Evolutionary conservation across 2,797 vertebrate species (phyloP).

Genomic region (Melanotaenia trifasciata): DNA sequence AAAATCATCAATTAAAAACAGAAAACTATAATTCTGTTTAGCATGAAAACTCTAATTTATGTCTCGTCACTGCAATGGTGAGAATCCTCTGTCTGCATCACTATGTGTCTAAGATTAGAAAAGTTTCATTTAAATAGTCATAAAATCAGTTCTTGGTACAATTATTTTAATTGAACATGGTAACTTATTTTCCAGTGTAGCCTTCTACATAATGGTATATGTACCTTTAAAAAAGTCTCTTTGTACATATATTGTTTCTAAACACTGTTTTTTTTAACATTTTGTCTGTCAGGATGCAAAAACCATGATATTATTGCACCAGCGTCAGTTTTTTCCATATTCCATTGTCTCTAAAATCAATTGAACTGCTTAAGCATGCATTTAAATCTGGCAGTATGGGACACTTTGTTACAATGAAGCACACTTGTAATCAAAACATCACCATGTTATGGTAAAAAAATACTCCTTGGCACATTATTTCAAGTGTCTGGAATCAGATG

Average conservation of each 20-base stretch:
- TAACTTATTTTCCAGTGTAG: background rate
- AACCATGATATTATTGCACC: background rate
- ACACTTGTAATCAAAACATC: background rate
- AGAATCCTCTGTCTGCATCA: background rate
- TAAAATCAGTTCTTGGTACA: background rate
- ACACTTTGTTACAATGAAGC: background rate
- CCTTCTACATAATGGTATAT: background rate
- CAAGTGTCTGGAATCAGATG: background rate
- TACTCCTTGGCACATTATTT: background rate
- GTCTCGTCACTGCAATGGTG: background rate
- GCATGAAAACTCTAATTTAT: background rate
- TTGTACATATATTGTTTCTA: background rate
- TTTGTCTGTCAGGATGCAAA: background rate
- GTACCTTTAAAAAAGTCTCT: background rate
- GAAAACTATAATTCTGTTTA: background rate
- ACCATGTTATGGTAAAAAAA: background rate
- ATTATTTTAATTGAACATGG: background rate
- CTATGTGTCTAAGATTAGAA: background rate
- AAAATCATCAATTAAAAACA: background rate
- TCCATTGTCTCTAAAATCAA: background rate
- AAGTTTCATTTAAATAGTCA: too few species aligned
- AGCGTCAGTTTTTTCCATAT: background rate
- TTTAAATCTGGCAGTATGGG: background rate
- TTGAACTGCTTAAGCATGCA: background rate
- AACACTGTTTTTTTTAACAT: background rate